Percentiles rank a stretch among this genome's conserved stretches.
Evolutionary conservation across 2,888 invertebrate species (phyloP).

Genomic region (Notodonta ziczac): DNA sequence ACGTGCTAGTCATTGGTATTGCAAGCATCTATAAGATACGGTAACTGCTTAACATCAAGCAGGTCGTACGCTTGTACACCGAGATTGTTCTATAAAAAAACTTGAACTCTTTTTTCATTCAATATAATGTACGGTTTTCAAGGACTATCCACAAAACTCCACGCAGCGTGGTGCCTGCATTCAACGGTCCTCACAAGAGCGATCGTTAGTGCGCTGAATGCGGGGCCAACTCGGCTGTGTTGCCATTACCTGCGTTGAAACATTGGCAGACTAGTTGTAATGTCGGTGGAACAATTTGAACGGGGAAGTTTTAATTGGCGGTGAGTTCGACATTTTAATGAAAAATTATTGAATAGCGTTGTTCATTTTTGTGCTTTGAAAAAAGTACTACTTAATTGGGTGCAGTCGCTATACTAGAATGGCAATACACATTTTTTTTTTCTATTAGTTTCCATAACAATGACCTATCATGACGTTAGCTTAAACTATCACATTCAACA

Average conservation of each 20-base stretch:
- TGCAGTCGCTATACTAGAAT: too few relatives aligned
- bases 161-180: background rate
- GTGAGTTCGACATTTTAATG: background rate
- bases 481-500: too few relatives aligned
- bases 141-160: conserved; percentile 1
- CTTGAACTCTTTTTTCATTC: background rate
- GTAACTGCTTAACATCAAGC: too few relatives aligned
- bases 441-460: too few relatives aligned
- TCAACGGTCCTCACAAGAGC: conserved; percentile 2
- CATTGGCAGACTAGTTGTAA: background rate
- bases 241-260: background rate
- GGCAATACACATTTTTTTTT: too few relatives aligned
- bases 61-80: too few relatives aligned
- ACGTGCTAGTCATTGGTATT: too few relatives aligned
- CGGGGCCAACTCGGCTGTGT: background rate
- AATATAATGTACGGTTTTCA: background rate
- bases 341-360: background rate
- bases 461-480: too few relatives aligned
- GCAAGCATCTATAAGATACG: too few relatives aligned
- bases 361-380: background rate
- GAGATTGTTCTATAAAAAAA: too few relatives aligned
- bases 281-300: background rate
- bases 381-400: too few relatives aligned
- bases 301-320: background rate
- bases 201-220: conserved; percentile 1